Percentiles rank a stretch among this genome's conserved stretches.
phyloP scores from a whole-genome alignment of 2,888 invertebrate species.

The Scaptomyza tumidula region DNA sequence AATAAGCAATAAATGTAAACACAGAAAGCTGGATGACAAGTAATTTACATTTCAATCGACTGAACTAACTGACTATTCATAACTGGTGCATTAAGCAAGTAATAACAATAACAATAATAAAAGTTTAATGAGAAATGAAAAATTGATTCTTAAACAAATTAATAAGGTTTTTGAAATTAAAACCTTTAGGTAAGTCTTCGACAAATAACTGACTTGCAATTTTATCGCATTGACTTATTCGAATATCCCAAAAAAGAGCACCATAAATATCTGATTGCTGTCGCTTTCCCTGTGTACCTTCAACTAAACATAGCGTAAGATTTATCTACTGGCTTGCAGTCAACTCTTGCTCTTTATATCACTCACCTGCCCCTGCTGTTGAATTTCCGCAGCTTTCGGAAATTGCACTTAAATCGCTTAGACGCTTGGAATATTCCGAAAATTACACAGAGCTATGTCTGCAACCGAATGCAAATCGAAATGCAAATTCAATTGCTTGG shows the following conservation, averaged over 20 bases:
- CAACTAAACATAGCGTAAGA: slow-evolving; percentile 16
- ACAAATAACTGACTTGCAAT: too few species aligned
- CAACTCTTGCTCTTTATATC: not conserved
- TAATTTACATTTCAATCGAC: not conserved
- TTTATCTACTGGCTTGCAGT: slow-evolving; percentile 25
- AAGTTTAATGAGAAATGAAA: not conserved
- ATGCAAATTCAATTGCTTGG: slow-evolving; percentile 52
- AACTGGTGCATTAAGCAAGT: not conserved
- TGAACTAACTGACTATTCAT: not conserved
- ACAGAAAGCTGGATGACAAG: not conserved
- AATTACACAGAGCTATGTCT: slow-evolving; percentile 32
- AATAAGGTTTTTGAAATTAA: too few species aligned
- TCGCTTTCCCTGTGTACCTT: slow-evolving; percentile 13
- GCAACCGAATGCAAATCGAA: slow-evolving; percentile 31
- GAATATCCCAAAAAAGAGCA: not conserved
- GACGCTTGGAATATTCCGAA: slow-evolving; percentile 23
- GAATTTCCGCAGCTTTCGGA: slow-evolving; percentile 34
- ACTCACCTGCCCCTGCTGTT: not conserved
- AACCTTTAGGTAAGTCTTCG: too few species aligned
- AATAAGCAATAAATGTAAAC: not conserved
- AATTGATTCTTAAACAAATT: too few species aligned
- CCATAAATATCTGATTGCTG: slow-evolving; percentile 19
- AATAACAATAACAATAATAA: too few species aligned
- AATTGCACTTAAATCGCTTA: slow-evolving; percentile 46
- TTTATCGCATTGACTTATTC: too few species aligned